Base-by-base conservation (phyloP, 2,888 invertebrate genomes). In the Luffia ferchaultella region DNA sequence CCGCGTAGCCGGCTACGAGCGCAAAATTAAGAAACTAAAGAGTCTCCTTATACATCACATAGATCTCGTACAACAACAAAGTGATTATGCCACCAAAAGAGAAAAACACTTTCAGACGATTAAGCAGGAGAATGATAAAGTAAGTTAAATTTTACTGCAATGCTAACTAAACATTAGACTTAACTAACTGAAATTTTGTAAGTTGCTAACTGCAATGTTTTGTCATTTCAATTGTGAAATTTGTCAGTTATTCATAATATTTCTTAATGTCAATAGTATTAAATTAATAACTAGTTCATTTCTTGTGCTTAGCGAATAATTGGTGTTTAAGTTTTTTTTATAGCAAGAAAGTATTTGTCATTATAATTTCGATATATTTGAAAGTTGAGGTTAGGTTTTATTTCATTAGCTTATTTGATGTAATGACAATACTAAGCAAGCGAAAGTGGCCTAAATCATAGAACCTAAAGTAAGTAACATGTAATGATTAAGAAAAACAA, bases 31-130 rank as follows among this genome's bases (percentile, higher is more conserved):
- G 68, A 88, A 87, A 62, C 80, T 91, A 49, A 93, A 94, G 75
- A 91, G 93, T 57, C 88, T 96, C 66, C 79, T 95, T 56, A 78
- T 94, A 53, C 86, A 92, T 58, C 95, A 96, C 70, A 83, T 96
- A 62, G 95, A 96, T 73, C 82, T 96, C 55, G 93, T 96, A 67
- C 95, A 95, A 70, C 93, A 95, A 74, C 95, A 96, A 75, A 93
- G 93, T 63, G 94, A 95, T 64, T 88, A 91, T 62, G 86, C 96
- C 56, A 86, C 89, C 58, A 89, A 89, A 60, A 93, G 92, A 73
- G 95, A 96, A 61, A 93, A 91, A 68, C 84, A 90, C 49, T 86
- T 93, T 56, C 87, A 89, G 52, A 85, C 88, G 50, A 77, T 94
- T 40, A 87, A 88, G 64, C 88, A 89, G 62, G 95, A 95, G 76